Evolutionary conservation across 2,797 vertebrate species (phyloP), one percentile per base, ranked within the genome.

Genomic region (Cirrhinus mrigala): DNA sequence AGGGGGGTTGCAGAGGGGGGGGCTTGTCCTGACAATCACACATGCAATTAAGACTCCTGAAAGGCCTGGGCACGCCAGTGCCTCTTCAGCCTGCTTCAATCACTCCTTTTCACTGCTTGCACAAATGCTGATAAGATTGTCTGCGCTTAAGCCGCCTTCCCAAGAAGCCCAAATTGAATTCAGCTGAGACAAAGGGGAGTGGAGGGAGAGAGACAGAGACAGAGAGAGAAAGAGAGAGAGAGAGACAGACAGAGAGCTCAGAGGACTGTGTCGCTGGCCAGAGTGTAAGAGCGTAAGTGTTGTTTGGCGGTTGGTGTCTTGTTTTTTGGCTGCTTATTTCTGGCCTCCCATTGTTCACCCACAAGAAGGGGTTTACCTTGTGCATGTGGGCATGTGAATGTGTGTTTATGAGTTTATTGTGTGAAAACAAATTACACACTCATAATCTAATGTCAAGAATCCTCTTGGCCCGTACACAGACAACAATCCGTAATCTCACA

Each of bases 121-220:
- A 94, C 93, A 93, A 94, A 91, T 90, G 86, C 94, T 94, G 94
- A 94, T 95, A 95, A 94, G 94, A 95, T 95, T 95, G 94, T 94
- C 93, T 93, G 92, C 92, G 89, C 94, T 94, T 95, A 94, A 95
- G 94, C 93, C 86, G 89, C 91, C 86, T 91, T 91, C 93, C 90
- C 92, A 93, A 94, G 92, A 95, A 93, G 94, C 93, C 92, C 92
- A 94, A 95, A 95, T 95, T 95, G 94, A 95, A 96, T 95, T 95
- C 91, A 88, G 93, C 84, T 88, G 92, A 94, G 94, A 94, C 93
- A 94, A 87, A 94, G 93, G 92, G 92, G 90, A 62, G 81, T n/a
- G 90, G 92, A 92, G 89, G 89, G 92, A 90, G 58, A 87, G 62
- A 79, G 78, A 79, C n/a, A 74, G 48, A 50, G 40, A 79, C 46